Evolutionary conservation across 2,888 invertebrate genomes (phyloP), one percentile per base, ranked within the genome.

Genomic region (Acleris laterana): DNA sequence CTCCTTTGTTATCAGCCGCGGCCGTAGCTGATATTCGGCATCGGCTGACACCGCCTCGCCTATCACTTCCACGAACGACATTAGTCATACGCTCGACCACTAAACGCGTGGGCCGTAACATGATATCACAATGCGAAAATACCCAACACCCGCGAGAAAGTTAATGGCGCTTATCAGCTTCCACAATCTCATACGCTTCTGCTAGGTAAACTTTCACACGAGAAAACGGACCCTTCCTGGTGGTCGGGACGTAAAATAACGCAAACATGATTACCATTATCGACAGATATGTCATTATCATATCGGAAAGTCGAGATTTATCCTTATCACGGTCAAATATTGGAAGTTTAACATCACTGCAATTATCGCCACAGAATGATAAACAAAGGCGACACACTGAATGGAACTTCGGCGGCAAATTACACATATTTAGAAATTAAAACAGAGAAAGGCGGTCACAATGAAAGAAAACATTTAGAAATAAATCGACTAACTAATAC

Each of bases 351-450:
- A 94, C 95, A 94, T 96, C 96, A 94, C 95, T 93, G 92, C 93
- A 94, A 92, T 93, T 93, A 93, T 93, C 93, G 91, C 95, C 95
- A 93, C 94, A 94, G 89, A 94, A 94, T 93, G 96, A 96, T 95
- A 97, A 96, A 95, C 97, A 97, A 95, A 97, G 96, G 94, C 97
- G 96, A 96, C 97, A 97, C 94, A 97, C 96, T 95, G 96, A 96
- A 95, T 96, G 96, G 94, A 96, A 97, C 95, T 97, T 97, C 95
- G 96, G 95, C 95, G 97, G 97, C 95, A 97, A 96, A 95, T 95
- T 95, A 95, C 96, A 96, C 97, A 97, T 97, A 95, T 95, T 96
- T 96, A 94, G 93, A 91, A 92, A 92, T 86, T 82, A 93, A 89
- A 91, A 89, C 80, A 82, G 81, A 90, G 88, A 88, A 93, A 92